Evolutionary conservation across 2,797 vertebrate genomes (phyloP).

Genomic region (Heterohyrax brucei): DNA sequence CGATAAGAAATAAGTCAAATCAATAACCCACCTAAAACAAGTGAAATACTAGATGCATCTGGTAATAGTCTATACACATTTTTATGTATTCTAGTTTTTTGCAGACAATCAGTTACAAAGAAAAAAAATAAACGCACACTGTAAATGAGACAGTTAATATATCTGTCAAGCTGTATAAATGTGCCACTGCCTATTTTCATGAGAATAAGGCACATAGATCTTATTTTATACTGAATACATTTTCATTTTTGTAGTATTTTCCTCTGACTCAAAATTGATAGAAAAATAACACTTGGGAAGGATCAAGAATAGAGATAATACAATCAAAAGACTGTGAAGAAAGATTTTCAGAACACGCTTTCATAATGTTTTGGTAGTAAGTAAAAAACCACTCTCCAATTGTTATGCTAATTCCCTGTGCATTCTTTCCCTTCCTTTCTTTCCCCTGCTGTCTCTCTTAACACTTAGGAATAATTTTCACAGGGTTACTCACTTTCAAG

Average conservation of each 20-base stretch:
- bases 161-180: slow-evolving; percentile 3
- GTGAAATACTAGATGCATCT: neutral
- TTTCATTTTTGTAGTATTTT: slow-evolving; percentile 54
- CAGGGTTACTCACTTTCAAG: slow-evolving; percentile 75
- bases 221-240: neutral
- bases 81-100: slow-evolving; percentile 9
- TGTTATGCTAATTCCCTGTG: slow-evolving; percentile 57
- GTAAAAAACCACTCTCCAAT: slow-evolving; percentile 52
- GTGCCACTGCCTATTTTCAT: neutral
- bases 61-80: neutral
- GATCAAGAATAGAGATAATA: neutral
- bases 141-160: slow-evolving; percentile 11
- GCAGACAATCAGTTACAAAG: slow-evolving; percentile 25
- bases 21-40: neutral
- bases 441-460: slow-evolving; percentile 64
- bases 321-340: slow-evolving; percentile 24
- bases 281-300: neutral
- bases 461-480: slow-evolving; percentile 78
- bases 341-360: slow-evolving; percentile 18
- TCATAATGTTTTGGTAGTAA: slow-evolving; percentile 65
- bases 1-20: slow-evolving; percentile 14
- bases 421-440: slow-evolving; percentile 30
- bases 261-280: slow-evolving; percentile 39
- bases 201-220: slow-evolving; percentile 1
- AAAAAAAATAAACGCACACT: neutral